Evolutionary conservation across 2,888 invertebrate species (phyloP).

Genomic region (Sialis lutaria): DNA sequence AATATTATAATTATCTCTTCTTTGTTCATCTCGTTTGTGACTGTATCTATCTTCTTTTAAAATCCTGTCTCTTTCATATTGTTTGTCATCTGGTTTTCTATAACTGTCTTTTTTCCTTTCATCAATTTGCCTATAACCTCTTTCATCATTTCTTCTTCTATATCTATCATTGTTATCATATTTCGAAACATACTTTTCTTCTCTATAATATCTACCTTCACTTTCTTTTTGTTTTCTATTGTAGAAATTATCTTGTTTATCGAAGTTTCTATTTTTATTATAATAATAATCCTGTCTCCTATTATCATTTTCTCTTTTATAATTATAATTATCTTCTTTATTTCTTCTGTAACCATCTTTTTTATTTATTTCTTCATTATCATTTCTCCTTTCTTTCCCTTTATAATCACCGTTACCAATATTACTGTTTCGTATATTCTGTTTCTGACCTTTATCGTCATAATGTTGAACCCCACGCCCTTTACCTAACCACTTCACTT

Average conservation of each 20-base stretch:
- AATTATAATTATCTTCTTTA: slow-evolving; percentile 5
- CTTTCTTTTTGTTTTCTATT: slow-evolving; percentile 5
- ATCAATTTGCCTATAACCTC: slow-evolving; percentile 10
- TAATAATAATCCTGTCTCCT: too few relatives aligned
- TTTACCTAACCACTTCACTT: slow-evolving; percentile 80
- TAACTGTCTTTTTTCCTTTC: slow-evolving; percentile 8
- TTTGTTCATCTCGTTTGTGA: slow-evolving; percentile 10
- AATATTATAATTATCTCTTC: slow-evolving; percentile 6
- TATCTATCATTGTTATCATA: slow-evolving; percentile 4
- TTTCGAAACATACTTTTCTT: slow-evolving; percentile 6
- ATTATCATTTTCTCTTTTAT: slow-evolving; percentile 2
- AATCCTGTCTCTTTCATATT: slow-evolving; percentile 8
- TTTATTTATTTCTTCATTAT: slow-evolving; percentile 14
- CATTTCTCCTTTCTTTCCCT: slow-evolving; percentile 6
- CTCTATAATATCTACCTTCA: slow-evolving; percentile 6
- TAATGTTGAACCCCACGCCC: slow-evolving; percentile 56
- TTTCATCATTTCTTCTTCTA: slow-evolving; percentile 7
- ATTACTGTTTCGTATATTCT: slow-evolving; percentile 9
- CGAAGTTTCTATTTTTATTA: too few relatives aligned
- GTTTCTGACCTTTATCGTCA: slow-evolving; percentile 20
- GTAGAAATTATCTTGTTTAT: too few relatives aligned
- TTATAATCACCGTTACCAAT: slow-evolving; percentile 1
- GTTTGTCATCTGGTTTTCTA: slow-evolving; percentile 6
- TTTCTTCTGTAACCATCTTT: slow-evolving; percentile 9
- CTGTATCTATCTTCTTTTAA: slow-evolving; percentile 8